Conservation (phyloP, 2,797 vertebrate genomes). For the Neosilurus mollespiculum region DNA sequence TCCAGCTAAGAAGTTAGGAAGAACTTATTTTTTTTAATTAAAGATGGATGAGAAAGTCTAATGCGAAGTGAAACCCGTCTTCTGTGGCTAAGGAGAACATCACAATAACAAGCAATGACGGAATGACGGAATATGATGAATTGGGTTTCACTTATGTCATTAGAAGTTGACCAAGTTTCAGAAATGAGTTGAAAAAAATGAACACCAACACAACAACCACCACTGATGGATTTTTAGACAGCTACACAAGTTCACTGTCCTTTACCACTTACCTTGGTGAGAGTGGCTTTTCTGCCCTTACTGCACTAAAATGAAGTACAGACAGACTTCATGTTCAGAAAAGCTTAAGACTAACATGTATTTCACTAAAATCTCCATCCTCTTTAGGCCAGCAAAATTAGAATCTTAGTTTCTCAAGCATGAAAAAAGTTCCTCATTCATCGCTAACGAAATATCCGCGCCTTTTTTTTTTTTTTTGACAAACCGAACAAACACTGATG, state of each 20-base stretch:
- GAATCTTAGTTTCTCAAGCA: too few relatives aligned
- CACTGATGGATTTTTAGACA: slow-evolving; percentile 29
- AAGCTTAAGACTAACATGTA: slow-evolving; percentile 34
- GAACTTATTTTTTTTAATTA: neutral
- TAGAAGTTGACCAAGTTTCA: slow-evolving; percentile 18
- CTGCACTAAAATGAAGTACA: slow-evolving; percentile 45
- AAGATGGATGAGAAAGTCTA: neutral
- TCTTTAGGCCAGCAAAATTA: neutral
- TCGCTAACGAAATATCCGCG: too few relatives aligned
- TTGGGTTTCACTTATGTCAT: slow-evolving; percentile 21
- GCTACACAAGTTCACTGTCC: slow-evolving; percentile 18
- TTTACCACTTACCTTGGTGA: slow-evolving; percentile 35
- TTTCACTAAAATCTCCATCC: neutral
- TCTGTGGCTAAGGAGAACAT: neutral
- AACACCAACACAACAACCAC: slow-evolving; percentile 14
- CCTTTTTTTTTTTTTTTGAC: too few relatives aligned
- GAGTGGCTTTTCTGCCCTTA: slow-evolving; percentile 39
- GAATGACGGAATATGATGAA: neutral
- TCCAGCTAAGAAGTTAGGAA: too few relatives aligned
- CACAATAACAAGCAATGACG: slow-evolving; percentile 14
- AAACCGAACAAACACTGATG: too few relatives aligned
- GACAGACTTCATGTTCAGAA: slow-evolving; percentile 39
- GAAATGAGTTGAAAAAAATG: slow-evolving; percentile 7
- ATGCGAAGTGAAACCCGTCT: slow-evolving; percentile 11
- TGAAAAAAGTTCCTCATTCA: too few relatives aligned